phyloP scores from a whole-genome alignment of 2,888 invertebrate species.

The Hirtodrosophila duncani region DNA sequence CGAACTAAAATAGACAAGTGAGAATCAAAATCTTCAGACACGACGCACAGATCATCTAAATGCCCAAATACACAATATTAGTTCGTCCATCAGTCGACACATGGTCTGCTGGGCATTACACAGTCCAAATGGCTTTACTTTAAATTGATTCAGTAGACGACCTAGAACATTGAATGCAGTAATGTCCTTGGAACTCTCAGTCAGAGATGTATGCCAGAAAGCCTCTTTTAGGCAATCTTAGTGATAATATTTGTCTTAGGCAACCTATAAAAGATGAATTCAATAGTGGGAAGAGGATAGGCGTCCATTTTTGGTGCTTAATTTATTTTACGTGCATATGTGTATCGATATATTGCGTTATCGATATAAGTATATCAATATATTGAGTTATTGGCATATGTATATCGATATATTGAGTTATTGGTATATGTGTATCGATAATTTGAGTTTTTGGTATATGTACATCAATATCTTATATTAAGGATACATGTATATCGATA shows the following conservation, averaged over 20 bases:
- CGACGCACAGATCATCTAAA: not conserved
- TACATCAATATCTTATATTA: no score
- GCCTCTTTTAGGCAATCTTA: not conserved
- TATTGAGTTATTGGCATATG: no score
- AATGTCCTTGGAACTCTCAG: not conserved
- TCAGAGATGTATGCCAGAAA: not conserved
- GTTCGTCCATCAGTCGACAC: not conserved
- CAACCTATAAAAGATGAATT: no score
- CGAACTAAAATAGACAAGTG: not conserved
- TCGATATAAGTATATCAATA: no score
- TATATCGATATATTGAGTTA: no score
- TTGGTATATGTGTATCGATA: no score
- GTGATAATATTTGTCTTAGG: not conserved
- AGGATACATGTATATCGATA: no score
- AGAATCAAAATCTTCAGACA: not conserved
- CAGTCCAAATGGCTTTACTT: not conserved
- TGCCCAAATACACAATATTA: not conserved
- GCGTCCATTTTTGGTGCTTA: no score
- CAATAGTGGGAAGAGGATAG: no score
- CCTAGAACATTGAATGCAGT: not conserved
- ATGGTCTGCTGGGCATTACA: not conserved
- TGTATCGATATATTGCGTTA: no score
- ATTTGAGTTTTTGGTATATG: no score
- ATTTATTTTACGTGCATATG: no score
- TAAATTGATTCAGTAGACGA: not conserved